Percentiles rank a stretch among this genome's conserved stretches.
phyloP scores from a whole-genome alignment of 2,113 vertebrate species.

The Percina caprodes region DNA sequence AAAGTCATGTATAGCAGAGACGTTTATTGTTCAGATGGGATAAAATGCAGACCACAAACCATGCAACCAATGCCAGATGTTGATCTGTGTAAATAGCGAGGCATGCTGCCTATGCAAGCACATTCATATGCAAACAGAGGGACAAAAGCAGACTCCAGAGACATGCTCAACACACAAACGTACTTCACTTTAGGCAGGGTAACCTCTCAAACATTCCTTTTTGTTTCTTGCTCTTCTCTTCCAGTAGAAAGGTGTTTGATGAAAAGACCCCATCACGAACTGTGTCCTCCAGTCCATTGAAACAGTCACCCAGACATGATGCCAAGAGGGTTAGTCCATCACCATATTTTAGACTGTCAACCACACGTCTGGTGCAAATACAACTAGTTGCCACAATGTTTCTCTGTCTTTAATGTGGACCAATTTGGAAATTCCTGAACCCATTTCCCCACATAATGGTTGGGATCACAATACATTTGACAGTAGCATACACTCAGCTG shows the following conservation, averaged over 20 bases:
- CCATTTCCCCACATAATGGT: conserved; percentile 24
- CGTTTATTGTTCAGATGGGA: conserved; percentile 69
- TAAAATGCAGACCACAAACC: conserved; percentile 69
- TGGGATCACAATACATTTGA: conserved; percentile 12
- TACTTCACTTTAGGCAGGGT: conserved; percentile 19
- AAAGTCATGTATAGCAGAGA: conserved; percentile 56
- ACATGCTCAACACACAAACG: conserved; percentile 16
- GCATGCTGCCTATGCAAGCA: conserved; percentile 59
- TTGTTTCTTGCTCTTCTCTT: conserved; percentile 44
- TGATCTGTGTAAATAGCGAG: conserved; percentile 61
- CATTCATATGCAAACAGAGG: conserved; percentile 55
- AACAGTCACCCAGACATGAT: conserved; percentile 73
- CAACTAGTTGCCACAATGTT: conserved; percentile 6
- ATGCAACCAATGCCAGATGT: conserved; percentile 72
- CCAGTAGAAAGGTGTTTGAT: conserved; percentile 79
- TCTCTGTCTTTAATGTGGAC: conserved; percentile 44
- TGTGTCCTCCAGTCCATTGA: conserved; percentile 71
- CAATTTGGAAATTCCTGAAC: conserved; percentile 55
- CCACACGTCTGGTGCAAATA: neutral
- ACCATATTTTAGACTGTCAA: neutral
- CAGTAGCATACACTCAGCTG: neutral
- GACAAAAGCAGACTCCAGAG: conserved; percentile 36
- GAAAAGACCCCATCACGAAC: conserved; percentile 74
- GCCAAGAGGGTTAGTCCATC: conserved; percentile 63
- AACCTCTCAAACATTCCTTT: conserved; percentile 15